A percentile compares a stretch with the other conserved stretches of the same genome.
phyloP scores from a whole-genome alignment of 1,140 invertebrate species.

The Helicoverpa armigera region DNA sequence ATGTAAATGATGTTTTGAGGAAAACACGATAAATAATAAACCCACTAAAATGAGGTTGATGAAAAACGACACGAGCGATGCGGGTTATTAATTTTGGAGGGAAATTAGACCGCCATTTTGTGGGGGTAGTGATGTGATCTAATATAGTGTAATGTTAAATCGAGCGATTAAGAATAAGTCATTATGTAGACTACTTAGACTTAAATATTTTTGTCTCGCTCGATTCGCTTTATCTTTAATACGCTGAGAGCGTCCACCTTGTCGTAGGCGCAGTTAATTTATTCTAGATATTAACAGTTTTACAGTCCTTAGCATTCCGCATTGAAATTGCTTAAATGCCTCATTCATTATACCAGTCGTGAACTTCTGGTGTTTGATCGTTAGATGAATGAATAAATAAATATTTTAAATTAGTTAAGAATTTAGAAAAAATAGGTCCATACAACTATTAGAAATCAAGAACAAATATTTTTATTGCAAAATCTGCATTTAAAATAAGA shows the following conservation, averaged over 20 bases:
- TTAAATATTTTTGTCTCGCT: conserved; percentile 30
- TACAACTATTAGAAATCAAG: too few species aligned
- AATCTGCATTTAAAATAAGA: not conserved
- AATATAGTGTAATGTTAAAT: conserved; percentile 46
- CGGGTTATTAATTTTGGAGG: conserved; percentile 75
- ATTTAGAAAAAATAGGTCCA: too few species aligned
- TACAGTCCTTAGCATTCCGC: conserved; percentile 31
- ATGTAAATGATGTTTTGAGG: conserved; percentile 79
- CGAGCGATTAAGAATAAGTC: conserved; percentile 38
- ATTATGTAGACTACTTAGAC: conserved; percentile 9
- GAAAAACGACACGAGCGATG: conserved; percentile 78
- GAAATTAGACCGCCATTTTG: conserved; percentile 77
- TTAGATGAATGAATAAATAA: not conserved
- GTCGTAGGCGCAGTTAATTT: conserved; percentile 20
- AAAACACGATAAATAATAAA: conserved; percentile 79
- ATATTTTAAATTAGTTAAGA: not conserved
- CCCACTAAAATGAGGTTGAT: conserved; percentile 72
- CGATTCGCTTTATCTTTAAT: conserved; percentile 15
- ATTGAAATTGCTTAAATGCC: conserved; percentile 23
- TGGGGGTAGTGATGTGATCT: conserved; percentile 48
- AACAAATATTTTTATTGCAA: too few species aligned
- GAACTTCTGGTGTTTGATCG: not conserved
- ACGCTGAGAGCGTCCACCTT: conserved; percentile 23
- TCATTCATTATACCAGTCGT: conserved; percentile 24
- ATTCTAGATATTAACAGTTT: conserved; percentile 36